phyloP scores from a whole-genome alignment of 2,888 invertebrate species.

The Nomada lathburiana region DNA sequence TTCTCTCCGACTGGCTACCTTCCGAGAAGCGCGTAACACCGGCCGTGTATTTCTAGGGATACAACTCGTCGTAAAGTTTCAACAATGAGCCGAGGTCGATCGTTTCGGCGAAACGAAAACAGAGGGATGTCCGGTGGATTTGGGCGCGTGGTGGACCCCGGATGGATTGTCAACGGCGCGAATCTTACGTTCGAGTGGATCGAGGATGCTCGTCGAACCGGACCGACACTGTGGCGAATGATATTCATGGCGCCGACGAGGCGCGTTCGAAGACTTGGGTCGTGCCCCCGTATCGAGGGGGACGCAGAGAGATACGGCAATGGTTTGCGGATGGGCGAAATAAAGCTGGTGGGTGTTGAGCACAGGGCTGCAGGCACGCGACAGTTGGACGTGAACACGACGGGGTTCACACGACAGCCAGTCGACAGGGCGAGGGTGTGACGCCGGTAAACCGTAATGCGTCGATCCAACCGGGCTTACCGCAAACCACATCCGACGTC shows the following conservation, averaged over 20 bases:
- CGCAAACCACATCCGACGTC: slow-evolving; percentile 82
- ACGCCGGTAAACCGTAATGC: slow-evolving; percentile 78
- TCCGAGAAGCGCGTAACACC: slow-evolving; percentile 67
- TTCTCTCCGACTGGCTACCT: slow-evolving; percentile 51
- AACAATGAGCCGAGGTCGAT: neutral
- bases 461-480: slow-evolving; percentile 72
- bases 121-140: neutral
- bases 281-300: too few relatives aligned
- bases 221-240: slow-evolving; percentile 56
- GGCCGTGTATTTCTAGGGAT: slow-evolving; percentile 10
- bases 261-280: neutral
- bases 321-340: slow-evolving; percentile 27
- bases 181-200: slow-evolving; percentile 29
- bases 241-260: slow-evolving; percentile 53
- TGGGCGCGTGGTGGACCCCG: neutral
- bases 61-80: slow-evolving; percentile 42
- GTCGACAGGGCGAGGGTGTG: slow-evolving; percentile 79
- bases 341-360: slow-evolving; percentile 49
- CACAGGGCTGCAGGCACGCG: slow-evolving; percentile 63
- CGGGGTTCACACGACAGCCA: slow-evolving; percentile 74
- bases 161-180: slow-evolving; percentile 6
- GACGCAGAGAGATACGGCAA: too few relatives aligned
- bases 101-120: neutral
- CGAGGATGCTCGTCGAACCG: slow-evolving; percentile 54
- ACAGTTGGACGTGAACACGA: slow-evolving; percentile 74